Evolutionary conservation across 2,113 vertebrate species (phyloP).

Genomic region (Boleophthalmus pectinirostris): DNA sequence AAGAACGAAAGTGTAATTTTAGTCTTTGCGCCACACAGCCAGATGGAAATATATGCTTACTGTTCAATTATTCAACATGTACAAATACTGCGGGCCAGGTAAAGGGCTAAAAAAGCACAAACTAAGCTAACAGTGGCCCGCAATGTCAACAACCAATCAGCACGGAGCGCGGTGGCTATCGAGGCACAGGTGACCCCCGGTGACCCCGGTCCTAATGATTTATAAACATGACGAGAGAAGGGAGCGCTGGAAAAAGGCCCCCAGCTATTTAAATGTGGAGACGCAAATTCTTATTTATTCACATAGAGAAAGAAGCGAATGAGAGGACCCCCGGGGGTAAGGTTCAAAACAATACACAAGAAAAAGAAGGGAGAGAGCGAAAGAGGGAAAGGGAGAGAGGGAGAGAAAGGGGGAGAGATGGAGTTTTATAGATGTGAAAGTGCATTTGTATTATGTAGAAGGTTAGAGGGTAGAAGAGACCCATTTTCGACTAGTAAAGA

Average conservation of each 20-base stretch:
- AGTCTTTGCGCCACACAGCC: slow-evolving; percentile 46
- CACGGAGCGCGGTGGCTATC: slow-evolving; percentile 57
- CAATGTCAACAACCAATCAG: slow-evolving; percentile 72
- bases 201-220: slow-evolving; percentile 74
- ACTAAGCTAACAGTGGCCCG: slow-evolving; percentile 65
- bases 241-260: slow-evolving; percentile 37
- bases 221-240: slow-evolving; percentile 64
- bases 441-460: slow-evolving; percentile 59
- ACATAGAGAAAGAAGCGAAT: slow-evolving; percentile 63
- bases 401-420: slow-evolving; percentile 37
- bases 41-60: slow-evolving; percentile 60
- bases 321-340: slow-evolving; percentile 61
- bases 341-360: slow-evolving; percentile 67
- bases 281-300: slow-evolving; percentile 73
- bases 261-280: slow-evolving; percentile 72
- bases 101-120: slow-evolving; percentile 64
- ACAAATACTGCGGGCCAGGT: slow-evolving; percentile 68
- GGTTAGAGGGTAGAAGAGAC: slow-evolving; percentile 69
- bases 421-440: slow-evolving; percentile 79
- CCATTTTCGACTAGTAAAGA: slow-evolving; percentile 58
- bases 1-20: slow-evolving; percentile 37
- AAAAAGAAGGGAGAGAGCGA: slow-evolving; percentile 17
- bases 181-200: slow-evolving; percentile 54
- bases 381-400: slow-evolving; percentile 14
- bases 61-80: slow-evolving; percentile 69